Base-by-base conservation (phyloP, 1,140 invertebrate species). In the Heliconius hewitsoni region DNA sequence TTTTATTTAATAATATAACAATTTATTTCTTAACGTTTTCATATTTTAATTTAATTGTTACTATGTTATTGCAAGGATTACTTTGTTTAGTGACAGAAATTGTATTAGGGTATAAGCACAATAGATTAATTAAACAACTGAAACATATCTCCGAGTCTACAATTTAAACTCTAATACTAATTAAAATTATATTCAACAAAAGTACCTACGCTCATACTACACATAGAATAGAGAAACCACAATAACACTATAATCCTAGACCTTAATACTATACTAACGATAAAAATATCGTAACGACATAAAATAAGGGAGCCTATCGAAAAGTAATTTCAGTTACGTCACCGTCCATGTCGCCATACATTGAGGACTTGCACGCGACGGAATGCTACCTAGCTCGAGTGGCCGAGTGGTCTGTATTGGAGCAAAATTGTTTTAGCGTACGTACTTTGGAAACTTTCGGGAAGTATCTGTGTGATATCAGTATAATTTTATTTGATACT, bases 251-350 rank as follows among this genome's bases (percentile, higher is more conserved):
- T 66, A 66, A 66, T 27, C 11, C 60, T 66, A 66, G 23, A 66
- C 9, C 60, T 66, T 66, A 66, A 66, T 66, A 66, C 60, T 16
- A 4, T n/a, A 66, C 23, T 66, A 30, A 30, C 60, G 60, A 66
- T 66, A 66, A 66, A 66, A 66, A 66, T 66, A 66, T 66, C 60
- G 60, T 66, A 27, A 66, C 60, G 60, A 66, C 30, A 66, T 66
- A 66, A 30, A 66, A 66, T 66, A 66, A 66, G 30, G 60, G 27
- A 30, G 60, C 60, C 27, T 66, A 66, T 66, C 60, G 60, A 23
- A 66, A 66, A 66, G 60, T 52, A 74, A 74, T 74, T 74, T 55
- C 46, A 74, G 73, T 74, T 52, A 74, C 73, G 73, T 74, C 73
- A 74, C 73, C 39, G 60, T 11, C 42, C 23, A 55, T 74, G 50